These are phyloP conservation scores for Bungarus multicinctus DNA, from an alignment of 2,113 vertebrate species.

Conservation along the genomic window DNA sequence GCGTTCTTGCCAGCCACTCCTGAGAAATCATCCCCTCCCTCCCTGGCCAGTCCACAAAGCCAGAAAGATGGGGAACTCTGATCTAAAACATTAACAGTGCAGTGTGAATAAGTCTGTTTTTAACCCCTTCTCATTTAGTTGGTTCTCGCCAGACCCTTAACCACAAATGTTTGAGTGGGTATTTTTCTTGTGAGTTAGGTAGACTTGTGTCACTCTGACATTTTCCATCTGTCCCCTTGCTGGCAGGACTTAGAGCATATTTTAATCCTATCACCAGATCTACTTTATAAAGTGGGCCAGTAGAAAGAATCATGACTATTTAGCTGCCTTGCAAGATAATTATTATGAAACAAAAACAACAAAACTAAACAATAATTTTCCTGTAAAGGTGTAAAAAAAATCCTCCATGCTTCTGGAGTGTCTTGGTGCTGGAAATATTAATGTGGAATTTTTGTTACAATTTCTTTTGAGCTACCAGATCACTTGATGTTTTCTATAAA, in stretches of 20 bases:
- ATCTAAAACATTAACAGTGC: too few relatives aligned
- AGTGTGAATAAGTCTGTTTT: too few relatives aligned
- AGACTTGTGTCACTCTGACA: neutral
- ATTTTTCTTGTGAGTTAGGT: neutral
- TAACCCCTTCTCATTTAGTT: neutral
- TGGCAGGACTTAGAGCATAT: neutral
- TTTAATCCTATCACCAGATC: neutral
- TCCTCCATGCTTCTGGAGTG: neutral
- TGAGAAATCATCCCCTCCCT: too few relatives aligned
- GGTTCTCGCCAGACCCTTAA: neutral
- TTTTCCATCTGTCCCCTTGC: neutral
- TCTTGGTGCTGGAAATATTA: constrained; percentile 19
- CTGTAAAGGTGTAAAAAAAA: neutral
- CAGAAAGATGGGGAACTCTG: too few relatives aligned
- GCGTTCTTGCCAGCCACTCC: too few relatives aligned
- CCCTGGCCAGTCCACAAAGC: too few relatives aligned
- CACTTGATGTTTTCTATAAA: constrained; percentile 25
- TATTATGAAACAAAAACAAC: neutral
- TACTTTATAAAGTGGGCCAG: neutral
- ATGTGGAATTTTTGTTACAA: constrained; percentile 16
- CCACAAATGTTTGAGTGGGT: neutral
- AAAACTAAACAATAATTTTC: constrained; percentile 24
- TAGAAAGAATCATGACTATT: neutral
- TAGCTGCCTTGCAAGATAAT: neutral
- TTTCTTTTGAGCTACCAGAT: neutral